Conservation (phyloP, 2,888 invertebrate genomes). For the Pachliopta kotzebuea region DNA sequence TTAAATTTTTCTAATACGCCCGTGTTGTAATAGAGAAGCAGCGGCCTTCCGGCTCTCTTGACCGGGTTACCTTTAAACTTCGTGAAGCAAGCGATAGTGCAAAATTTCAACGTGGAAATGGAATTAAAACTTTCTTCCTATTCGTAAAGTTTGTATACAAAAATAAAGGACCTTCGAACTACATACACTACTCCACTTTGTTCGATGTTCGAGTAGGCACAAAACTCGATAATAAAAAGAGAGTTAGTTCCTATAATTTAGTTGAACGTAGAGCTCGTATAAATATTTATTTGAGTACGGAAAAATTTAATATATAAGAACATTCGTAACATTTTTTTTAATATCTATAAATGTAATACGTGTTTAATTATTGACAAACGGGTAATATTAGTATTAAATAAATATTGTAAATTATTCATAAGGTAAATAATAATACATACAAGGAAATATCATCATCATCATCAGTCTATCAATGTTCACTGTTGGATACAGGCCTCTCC, state of each 20-base stretch:
- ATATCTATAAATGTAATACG: too few relatives aligned
- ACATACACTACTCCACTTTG: slow-evolving; percentile 34
- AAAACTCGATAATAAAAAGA: slow-evolving; percentile 13
- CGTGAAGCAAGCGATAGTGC: slow-evolving; percentile 56
- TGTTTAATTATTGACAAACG: too few relatives aligned
- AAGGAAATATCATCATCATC: too few relatives aligned
- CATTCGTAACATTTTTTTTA: too few relatives aligned
- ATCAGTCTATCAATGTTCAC: too few relatives aligned
- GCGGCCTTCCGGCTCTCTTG: slow-evolving; percentile 58
- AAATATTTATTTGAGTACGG: too few relatives aligned
- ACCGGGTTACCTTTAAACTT: slow-evolving; percentile 62
- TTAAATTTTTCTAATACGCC: not conserved
- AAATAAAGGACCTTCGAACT: slow-evolving; percentile 23
- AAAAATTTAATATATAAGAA: too few relatives aligned
- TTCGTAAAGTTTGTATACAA: slow-evolving; percentile 27
- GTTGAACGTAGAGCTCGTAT: not conserved
- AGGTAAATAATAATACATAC: too few relatives aligned
- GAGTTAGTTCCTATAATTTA: not conserved
- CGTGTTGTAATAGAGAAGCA: slow-evolving; percentile 36
- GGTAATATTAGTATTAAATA: too few relatives aligned
- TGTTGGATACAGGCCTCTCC: too few relatives aligned
- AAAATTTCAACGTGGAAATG: slow-evolving; percentile 58
- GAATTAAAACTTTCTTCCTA: slow-evolving; percentile 48
- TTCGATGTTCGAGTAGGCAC: slow-evolving; percentile 34
- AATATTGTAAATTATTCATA: too few relatives aligned